Base-by-base conservation (phyloP, 1,140 invertebrate genomes). In the Leguminivora glycinivorella region DNA sequence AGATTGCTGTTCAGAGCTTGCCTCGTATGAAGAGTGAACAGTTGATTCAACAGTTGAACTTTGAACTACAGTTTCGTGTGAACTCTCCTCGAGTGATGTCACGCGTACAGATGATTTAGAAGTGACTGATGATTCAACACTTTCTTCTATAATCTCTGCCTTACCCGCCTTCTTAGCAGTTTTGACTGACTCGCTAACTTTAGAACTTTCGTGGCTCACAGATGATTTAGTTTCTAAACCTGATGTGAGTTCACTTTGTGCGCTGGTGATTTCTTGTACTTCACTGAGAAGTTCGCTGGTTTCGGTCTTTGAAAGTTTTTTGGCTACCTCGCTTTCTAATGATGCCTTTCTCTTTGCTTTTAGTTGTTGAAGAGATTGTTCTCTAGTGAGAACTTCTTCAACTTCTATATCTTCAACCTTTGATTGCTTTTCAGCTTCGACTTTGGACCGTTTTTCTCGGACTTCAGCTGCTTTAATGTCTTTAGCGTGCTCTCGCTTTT, bases 291-390 rank as follows among this genome's bases (percentile, higher is more conserved):
- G 70, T 73, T 86, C 84, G 56, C 75, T 73, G 40, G 78, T 70
- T 82, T 89, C 87, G 56, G 83, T 76, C 75, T 87, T 91, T 43
- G 83, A 83, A 22, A 89, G 74, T 78, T 89, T 91, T 12, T 67
- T 82, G 1, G 79, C 79, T 58, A 78, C 74, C 72, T 84, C 79
- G 73, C 70, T 80, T 80, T 91, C 87, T 38, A 79, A 7, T 4
- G 87, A 88, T 31, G 83, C 81, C 76, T 89, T 91, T 79, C 87
- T 80, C 72, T 89, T 89, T 56, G 79, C 75, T 74, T 82, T 83
- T 19, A 83, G 67, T 60, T 84, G 79, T 70, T 81, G 72, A 12
- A 75, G 63, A 38, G 80, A 78, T 70, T 87, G 81, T 75, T 86
- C 80, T 76, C 67, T 78, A 2, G 73, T 83, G 7, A 75, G 29